These are phyloP conservation scores for Paramuricea clavata DNA, from an alignment of 92 coral and sea anemone genomes.

Conservation along the genomic window DNA sequence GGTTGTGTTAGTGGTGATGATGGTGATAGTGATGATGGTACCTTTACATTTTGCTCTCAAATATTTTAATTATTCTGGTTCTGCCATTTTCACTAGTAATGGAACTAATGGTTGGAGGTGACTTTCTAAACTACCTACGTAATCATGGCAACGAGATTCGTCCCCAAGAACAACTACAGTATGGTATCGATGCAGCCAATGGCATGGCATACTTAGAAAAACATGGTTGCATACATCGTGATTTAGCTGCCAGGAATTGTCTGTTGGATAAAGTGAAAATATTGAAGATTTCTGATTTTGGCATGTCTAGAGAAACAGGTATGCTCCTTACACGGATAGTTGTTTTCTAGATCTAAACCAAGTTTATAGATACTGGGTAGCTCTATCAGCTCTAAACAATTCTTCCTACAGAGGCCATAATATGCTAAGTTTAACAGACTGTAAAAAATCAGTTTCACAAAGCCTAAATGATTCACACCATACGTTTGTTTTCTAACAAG, in stretches of 20 bases:
- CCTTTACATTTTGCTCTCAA: neutral
- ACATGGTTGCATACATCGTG: slow-evolving; percentile 90
- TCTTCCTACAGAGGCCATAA: no score
- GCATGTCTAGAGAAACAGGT: slow-evolving; percentile 99
- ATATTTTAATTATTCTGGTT: neutral
- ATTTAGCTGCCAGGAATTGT: slow-evolving; percentile 95
- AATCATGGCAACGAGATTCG: slow-evolving; percentile 63
- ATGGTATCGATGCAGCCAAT: slow-evolving; percentile 82
- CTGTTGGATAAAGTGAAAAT: slow-evolving; percentile 77
- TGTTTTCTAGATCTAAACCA: no score
- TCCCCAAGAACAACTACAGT: slow-evolving; percentile 64
- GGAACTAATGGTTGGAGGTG: slow-evolving; percentile 98
- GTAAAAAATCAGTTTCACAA: no score
- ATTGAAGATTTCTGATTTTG: slow-evolving; percentile 96
- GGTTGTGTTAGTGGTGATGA: neutral
- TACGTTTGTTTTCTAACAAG: neutral
- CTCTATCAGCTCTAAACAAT: no score
- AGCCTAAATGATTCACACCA: neutral
- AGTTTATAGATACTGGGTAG: no score
- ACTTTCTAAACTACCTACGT: slow-evolving; percentile 83
- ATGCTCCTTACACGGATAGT: neutral
- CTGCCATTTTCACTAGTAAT: slow-evolving; percentile 66
- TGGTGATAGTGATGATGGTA: neutral
- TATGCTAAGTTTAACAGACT: no score
- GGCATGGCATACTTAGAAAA: slow-evolving; percentile 92